Conservation (phyloP, 2,888 invertebrate species). For the Cephus sareptanus region DNA sequence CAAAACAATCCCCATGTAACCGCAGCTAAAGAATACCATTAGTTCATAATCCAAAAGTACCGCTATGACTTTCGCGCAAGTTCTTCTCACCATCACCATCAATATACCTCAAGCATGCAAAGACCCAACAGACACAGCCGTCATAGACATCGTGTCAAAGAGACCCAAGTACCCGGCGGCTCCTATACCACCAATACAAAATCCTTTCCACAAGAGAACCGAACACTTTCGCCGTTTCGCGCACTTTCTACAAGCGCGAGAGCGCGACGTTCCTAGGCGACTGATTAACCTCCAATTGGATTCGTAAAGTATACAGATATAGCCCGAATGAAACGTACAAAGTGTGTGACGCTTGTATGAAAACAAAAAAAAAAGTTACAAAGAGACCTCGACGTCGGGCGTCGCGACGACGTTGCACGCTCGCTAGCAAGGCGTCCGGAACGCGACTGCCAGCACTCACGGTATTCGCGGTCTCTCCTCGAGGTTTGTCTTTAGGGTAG, state of each 20-base stretch:
- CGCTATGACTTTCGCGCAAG: background rate
- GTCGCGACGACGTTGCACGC: constrained; percentile 16
- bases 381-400: background rate
- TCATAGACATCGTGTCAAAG: background rate
- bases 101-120: background rate
- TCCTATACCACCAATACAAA: background rate
- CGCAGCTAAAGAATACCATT: background rate
- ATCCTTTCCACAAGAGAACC: background rate
- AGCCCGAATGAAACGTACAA: background rate
- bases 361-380: background rate
- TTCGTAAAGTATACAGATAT: background rate
- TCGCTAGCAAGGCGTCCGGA: constrained; percentile 29
- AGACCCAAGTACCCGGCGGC: background rate
- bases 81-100: background rate
- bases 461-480: constrained; percentile 23
- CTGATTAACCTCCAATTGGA: background rate
- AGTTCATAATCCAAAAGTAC: background rate
- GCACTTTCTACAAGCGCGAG: constrained; percentile 1
- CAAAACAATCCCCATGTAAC: background rate
- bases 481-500: constrained; percentile 22
- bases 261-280: background rate
- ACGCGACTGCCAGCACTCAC: constrained; percentile 26
- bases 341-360: background rate
- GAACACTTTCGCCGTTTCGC: constrained; percentile 3
- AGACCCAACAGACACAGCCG: background rate